phyloP scores from a whole-genome alignment of 2,113 vertebrate species.

The Gracilinanus agilis region DNA sequence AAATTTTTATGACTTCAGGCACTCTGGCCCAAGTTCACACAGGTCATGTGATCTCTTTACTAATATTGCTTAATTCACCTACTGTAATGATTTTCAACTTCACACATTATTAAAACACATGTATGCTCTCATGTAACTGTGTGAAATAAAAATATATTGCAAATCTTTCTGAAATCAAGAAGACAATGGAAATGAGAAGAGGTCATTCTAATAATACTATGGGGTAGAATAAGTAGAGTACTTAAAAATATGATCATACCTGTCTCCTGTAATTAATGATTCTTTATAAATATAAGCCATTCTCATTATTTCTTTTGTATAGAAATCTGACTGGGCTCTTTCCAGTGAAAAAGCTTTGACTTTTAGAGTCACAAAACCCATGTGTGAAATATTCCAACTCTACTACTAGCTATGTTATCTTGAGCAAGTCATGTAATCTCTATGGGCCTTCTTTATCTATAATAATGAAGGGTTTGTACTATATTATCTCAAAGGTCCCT shows the following conservation, averaged over 20 bases:
- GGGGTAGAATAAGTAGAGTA: constrained; percentile 40
- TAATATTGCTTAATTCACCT: constrained; percentile 78
- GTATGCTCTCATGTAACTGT: constrained; percentile 76
- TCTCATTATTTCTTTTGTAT: constrained; percentile 52
- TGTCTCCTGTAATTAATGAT: constrained; percentile 31
- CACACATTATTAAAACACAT: constrained; percentile 83
- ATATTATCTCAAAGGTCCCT: background rate
- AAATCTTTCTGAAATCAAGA: constrained; percentile 59
- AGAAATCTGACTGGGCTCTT: constrained; percentile 47
- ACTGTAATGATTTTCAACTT: constrained; percentile 82
- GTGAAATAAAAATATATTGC: constrained; percentile 67
- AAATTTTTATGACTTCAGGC: constrained; percentile 76
- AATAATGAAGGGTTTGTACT: too few relatives aligned
- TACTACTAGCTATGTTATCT: too few relatives aligned
- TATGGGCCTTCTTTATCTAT: background rate
- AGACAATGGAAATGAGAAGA: constrained; percentile 39
- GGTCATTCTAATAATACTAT: background rate
- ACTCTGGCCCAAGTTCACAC: constrained; percentile 37
- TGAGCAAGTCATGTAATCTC: background rate
- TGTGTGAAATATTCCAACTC: too few relatives aligned
- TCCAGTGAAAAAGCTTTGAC: background rate
- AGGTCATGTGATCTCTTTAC: constrained; percentile 65
- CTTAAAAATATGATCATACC: constrained; percentile 43
- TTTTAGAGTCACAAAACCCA: background rate
- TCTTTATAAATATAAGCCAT: constrained; percentile 51